Conservation (phyloP, 1,140 invertebrate species). For the Brachystomella parvula region DNA sequence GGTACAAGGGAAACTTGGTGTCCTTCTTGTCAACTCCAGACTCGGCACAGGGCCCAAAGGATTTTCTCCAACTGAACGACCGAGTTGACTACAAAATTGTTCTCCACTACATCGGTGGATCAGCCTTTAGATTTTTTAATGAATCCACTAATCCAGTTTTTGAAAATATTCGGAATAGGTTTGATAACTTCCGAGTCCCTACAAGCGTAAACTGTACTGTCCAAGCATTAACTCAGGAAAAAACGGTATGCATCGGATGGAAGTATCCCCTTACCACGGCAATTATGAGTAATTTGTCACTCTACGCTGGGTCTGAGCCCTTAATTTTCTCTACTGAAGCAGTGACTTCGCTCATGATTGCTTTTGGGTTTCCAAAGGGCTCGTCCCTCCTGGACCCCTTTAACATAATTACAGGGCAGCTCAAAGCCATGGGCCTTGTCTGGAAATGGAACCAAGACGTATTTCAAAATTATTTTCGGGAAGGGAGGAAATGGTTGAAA, state of each 20-base stretch:
- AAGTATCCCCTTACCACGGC: not conserved
- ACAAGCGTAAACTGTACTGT: not conserved
- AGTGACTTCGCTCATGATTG: not conserved
- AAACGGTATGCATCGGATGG: conserved; percentile 19
- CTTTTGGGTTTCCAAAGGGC: conserved; percentile 14
- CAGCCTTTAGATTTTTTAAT: conserved; percentile 11
- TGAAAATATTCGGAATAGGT: not conserved
- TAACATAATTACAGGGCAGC: not conserved
- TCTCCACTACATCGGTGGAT: conserved; percentile 8
- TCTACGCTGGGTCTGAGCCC: not conserved
- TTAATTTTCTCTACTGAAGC: not conserved
- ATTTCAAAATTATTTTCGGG: too few relatives aligned
- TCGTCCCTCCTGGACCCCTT: conserved; percentile 9
- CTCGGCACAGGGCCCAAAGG: conserved; percentile 8
- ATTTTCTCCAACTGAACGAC: conserved; percentile 11
- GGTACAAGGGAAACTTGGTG: conserved; percentile 24
- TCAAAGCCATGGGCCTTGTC: not conserved
- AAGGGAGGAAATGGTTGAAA: too few relatives aligned
- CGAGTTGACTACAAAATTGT: conserved; percentile 13
- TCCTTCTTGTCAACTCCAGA: conserved; percentile 20
- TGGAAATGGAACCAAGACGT: conserved; percentile 11
- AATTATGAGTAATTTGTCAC: conserved; percentile 13
- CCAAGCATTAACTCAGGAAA: not conserved
- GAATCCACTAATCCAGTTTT: not conserved
- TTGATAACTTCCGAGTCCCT: not conserved